Evolutionary conservation across 2,113 vertebrate species (phyloP).

Genomic region (Ceyx melanurus): DNA sequence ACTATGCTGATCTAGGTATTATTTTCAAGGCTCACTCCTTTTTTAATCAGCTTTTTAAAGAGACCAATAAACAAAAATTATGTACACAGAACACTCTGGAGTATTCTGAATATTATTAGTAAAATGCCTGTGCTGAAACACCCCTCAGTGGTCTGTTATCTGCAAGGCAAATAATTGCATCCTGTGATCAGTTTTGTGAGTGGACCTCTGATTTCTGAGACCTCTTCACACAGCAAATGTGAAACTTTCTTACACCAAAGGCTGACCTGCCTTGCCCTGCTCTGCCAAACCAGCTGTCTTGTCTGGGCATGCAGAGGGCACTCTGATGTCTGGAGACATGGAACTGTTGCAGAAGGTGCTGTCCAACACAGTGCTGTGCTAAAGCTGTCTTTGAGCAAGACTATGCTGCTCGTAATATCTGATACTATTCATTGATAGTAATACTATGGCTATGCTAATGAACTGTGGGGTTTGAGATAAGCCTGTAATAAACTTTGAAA

Average conservation of each 20-base stretch:
- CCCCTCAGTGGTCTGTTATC: not conserved
- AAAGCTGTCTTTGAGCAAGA: not conserved
- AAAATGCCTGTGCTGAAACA: not conserved
- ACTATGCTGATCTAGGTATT: not conserved
- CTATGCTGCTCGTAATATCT: not conserved
- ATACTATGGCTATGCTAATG: not conserved
- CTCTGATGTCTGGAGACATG: not conserved
- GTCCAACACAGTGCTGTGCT: not conserved
- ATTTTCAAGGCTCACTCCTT: not conserved
- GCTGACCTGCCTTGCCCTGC: not conserved
- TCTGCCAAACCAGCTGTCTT: not conserved
- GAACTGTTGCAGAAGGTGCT: not conserved
- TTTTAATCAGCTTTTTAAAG: not conserved
- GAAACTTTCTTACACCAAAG: not conserved
- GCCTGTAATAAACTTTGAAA: not conserved
- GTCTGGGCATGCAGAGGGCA: not conserved
- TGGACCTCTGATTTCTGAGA: fast-evolving
- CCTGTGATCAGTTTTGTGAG: not conserved
- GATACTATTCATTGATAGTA: not conserved
- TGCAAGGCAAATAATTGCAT: not conserved
- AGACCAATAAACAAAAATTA: not conserved
- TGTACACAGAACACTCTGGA: not conserved
- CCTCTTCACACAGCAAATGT: not conserved
- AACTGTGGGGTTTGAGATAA: not conserved
- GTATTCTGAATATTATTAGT: not conserved